A percentile compares a stretch with the other conserved stretches of the same genome.
phyloP scores from a whole-genome alignment of 2,888 invertebrate genomes.

The Synergus japonicus region DNA sequence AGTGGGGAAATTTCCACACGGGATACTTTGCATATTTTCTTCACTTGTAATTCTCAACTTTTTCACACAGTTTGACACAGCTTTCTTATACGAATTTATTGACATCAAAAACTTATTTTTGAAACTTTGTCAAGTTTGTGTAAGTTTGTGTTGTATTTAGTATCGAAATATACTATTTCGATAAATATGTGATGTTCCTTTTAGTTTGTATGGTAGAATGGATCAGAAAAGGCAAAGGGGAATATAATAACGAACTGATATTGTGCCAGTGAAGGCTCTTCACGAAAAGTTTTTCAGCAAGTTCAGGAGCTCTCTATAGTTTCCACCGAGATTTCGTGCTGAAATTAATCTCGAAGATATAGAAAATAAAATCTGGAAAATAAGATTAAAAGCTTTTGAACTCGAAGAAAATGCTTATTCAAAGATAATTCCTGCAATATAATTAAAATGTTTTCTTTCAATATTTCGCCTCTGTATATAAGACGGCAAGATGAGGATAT shows the following conservation, averaged over 20 bases:
- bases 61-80: no score
- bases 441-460: constrained; percentile 26
- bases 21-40: no score
- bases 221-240: not conserved
- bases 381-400: not conserved
- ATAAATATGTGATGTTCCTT: no score
- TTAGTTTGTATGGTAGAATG: not conserved
- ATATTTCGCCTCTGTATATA: constrained; percentile 8
- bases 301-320: not conserved
- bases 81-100: no score
- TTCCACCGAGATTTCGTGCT: not conserved
- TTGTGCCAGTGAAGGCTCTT: not conserved
- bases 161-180: no score
- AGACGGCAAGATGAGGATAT: constrained; percentile 19
- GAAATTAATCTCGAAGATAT: not conserved
- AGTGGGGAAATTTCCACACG: no score
- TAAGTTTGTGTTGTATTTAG: no score
- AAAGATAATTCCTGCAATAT: not conserved
- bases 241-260: constrained; percentile 7
- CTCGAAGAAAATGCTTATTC: not conserved
- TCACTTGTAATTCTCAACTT: no score
- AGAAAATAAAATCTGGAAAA: not conserved
- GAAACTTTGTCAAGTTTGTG: no score
- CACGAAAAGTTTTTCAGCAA: not conserved
- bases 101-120: no score